Evolutionary conservation across 2,888 invertebrate species (phyloP), one percentile per base, ranked within the genome.

Genomic region (Apotomis capreana): DNA sequence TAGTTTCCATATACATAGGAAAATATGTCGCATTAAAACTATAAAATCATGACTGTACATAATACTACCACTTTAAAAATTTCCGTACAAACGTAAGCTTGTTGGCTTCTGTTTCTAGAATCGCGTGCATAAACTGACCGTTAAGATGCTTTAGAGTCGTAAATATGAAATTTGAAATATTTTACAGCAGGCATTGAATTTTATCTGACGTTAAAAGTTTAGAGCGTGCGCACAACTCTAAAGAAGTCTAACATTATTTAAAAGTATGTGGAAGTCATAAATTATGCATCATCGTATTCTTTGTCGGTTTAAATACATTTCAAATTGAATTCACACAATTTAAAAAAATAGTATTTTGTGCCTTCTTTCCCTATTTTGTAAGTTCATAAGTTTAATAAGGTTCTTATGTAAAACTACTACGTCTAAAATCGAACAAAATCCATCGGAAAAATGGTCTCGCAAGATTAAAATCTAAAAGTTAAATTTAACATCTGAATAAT

Each of bases 401-500:
- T 6, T 9, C 54, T 64, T 1, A 44, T 44, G 54, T 44, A 55
- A 44, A 55, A 55, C 12, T 52, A 5, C 54, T 37, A 55, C 46
- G 37, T 40, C 15, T 54, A 10, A 36, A 44, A 55, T 64, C 54
- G 44, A 64, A 64, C 57, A 44, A 9, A 46, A 37, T 6, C 37
- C 26, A 12, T 37, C 40, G 68, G 58, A 59, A 12, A 71, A 62
- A 67, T 10, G 57, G 57, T 68, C 55, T 60, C 49, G 13, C 40
- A 13, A 44, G 61, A 71, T 71, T 68, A 52, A 58, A 71, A 71
- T 71, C 58, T 51, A 46, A 68, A 71, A 68, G 57, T 71, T 57
- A 68, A 71, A 71, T 71, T 61, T 58, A 13, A 57, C 59, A 57
- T 62, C 62, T 57, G 60, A 62, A 67, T 71, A 67, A 68, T 63